phyloP scores from a whole-genome alignment of 2,113 vertebrate genomes.

The Mustela lutreola region DNA sequence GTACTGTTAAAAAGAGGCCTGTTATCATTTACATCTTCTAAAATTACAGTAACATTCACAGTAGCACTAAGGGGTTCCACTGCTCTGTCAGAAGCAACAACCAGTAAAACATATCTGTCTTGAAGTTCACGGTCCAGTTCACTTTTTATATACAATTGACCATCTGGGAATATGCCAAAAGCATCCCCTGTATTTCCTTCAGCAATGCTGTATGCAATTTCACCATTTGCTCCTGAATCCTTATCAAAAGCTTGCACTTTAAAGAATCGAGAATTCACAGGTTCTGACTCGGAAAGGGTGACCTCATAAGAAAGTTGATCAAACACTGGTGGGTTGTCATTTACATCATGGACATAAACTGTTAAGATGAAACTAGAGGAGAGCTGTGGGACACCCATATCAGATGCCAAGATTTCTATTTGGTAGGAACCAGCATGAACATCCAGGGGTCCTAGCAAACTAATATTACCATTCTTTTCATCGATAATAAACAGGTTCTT shows the following conservation, averaged over 20 bases:
- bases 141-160: constrained; percentile 96
- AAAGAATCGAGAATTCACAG: constrained; percentile 98
- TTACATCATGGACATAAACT: constrained; percentile 96
- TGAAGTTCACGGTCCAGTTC: constrained; percentile 97
- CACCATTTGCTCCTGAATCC: constrained; percentile 96
- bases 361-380: constrained; percentile 94
- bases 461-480: constrained; percentile 93
- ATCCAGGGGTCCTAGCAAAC: constrained; percentile 92
- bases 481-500: constrained; percentile 93
- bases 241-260: constrained; percentile 96
- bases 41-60: constrained; percentile 94
- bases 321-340: constrained; percentile 97
- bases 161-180: constrained; percentile 98
- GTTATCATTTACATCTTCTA: constrained; percentile 98
- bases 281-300: constrained; percentile 94
- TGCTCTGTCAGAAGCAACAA: constrained; percentile 94
- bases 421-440: constrained; percentile 95
- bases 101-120: constrained; percentile 93
- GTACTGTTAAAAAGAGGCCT: constrained; percentile 98
- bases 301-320: constrained; percentile 98
- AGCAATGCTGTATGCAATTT: constrained; percentile 95
- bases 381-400: constrained; percentile 94
- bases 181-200: constrained; percentile 94
- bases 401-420: constrained; percentile 94
- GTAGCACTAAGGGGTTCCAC: constrained; percentile 95